Conservation (phyloP, 2,888 invertebrate species). For the Drosophila paramelanica region DNA sequence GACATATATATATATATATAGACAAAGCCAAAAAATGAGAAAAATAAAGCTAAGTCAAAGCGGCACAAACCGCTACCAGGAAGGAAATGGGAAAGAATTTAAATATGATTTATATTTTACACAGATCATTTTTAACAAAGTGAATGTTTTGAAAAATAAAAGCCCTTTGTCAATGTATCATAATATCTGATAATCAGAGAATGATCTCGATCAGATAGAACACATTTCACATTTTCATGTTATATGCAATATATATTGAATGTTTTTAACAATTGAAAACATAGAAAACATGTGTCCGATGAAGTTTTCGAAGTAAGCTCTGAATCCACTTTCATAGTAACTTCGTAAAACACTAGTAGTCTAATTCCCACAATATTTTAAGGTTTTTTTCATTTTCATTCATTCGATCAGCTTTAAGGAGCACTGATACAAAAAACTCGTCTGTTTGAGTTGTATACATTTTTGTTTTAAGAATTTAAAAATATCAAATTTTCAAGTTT, state of each 20-base stretch:
- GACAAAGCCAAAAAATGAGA: conserved; percentile 14
- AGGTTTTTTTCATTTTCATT: not conserved
- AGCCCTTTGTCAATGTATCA: too few relatives aligned
- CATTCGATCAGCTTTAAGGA: conserved; percentile 15
- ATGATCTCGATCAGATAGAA: too few relatives aligned
- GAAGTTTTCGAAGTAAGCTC: conserved; percentile 7
- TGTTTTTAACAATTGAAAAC: too few relatives aligned
- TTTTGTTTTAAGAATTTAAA: not conserved
- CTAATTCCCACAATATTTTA: too few relatives aligned
- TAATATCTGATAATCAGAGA: too few relatives aligned
- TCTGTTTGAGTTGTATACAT: not conserved
- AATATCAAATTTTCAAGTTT: conserved; percentile 28
- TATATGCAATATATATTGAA: too few relatives aligned
- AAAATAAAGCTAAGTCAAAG: conserved; percentile 14
- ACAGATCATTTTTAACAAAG: too few relatives aligned
- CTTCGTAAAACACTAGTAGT: not conserved
- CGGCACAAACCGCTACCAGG: conserved; percentile 34
- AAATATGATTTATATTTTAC: too few relatives aligned
- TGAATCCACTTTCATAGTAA: not conserved
- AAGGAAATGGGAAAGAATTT: conserved; percentile 2
- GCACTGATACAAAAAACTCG: not conserved
- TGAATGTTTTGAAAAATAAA: too few relatives aligned
- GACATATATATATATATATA: conserved; percentile 27
- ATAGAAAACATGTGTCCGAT: too few relatives aligned
- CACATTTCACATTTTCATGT: too few relatives aligned